Evolutionary conservation across 2,113 vertebrate species (phyloP), one percentile per base, ranked within the genome.

Genomic region (Shinisaurus crocodilurus): DNA sequence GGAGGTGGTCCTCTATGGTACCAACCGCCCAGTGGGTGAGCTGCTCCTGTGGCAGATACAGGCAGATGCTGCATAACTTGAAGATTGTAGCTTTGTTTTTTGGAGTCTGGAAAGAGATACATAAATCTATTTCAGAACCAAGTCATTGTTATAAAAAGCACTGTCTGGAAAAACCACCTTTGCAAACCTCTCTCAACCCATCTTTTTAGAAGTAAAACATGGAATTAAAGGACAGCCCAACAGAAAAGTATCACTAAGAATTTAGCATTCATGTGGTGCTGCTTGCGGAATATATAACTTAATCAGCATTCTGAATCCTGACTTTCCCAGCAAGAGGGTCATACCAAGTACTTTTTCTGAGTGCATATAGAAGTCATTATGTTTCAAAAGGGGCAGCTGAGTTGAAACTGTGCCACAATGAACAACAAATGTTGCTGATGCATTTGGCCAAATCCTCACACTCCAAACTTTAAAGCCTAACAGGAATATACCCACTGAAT

Each of bases 61-160:
- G 98, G 98, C 99, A 99, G 96, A 99, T 98, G 98, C 99, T 99
- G 98, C 99, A 99, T 98, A 99, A 98, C 98, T 99, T 99, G 98
- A 99, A 99, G 97, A 99, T 98, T 96, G 99, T 99, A 96, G 99
- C 98, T 99, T 99, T 99, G 97, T 98, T 98, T 98, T 99, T 99
- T 97, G 98, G 98, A 98, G 99, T 99, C 99, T 99, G 96, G 63
- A 95, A 87, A 34, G 74, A 82, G 92, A 90, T 13, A 80, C n/a
- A 89, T 40, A 65, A 6, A 79, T n/a, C 37, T n/a, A 45, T 83
- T 85, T 90, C 60, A 85, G 74, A 85, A 80, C 16, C 37, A 63
- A 75, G 43, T 15, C 13, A 20, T 34, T 45, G 37, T 79, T 37
- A 81, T 48, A 16, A n/a, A 88, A 13, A 79, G 27, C 69, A 15